A percentile compares a stretch with the other conserved stretches of the same genome.
Conservation (phyloP, 2,888 invertebrate genomes). For the Acronicta leporina region DNA sequence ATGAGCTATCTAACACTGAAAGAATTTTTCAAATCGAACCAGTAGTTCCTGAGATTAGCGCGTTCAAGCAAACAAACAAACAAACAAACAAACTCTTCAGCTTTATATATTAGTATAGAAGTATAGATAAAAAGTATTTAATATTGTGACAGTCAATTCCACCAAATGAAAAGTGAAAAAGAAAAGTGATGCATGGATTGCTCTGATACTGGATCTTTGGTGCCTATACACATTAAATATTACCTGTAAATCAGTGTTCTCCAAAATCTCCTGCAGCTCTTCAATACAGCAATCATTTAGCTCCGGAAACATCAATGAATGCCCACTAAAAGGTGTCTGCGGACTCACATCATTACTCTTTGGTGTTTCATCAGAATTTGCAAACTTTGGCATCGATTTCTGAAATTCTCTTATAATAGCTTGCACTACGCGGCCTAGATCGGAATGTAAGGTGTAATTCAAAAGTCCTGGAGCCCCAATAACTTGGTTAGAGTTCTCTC, state of each 20-base stretch:
- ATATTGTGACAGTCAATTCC: no score
- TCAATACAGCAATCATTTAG: conserved; percentile 83
- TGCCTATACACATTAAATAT: no score
- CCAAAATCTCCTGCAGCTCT: conserved; percentile 92
- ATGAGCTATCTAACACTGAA: no score
- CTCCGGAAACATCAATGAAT: conserved; percentile 78
- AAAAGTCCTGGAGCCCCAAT: conserved; percentile 93
- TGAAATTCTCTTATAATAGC: conserved; percentile 94
- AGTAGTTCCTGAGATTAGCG: no score
- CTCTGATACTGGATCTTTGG: no score
- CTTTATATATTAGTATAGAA: no score
- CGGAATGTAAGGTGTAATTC: conserved; percentile 94
- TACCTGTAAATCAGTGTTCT: conserved; percentile 91
- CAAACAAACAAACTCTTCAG: no score
- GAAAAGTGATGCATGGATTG: no score
- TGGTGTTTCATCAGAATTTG: conserved; percentile 78
- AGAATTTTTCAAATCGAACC: no score
- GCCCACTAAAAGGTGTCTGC: conserved; percentile 66
- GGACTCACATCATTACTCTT: conserved; percentile 74
- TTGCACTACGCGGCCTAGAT: conserved; percentile 94
- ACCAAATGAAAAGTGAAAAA: no score
- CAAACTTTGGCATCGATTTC: conserved; percentile 74
- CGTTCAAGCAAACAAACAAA: no score
- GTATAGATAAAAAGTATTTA: no score
- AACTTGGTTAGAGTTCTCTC: conserved; percentile 91